Conservation (phyloP, 2,113 vertebrate genomes). For the Rhinopomastus cyanomelas region DNA sequence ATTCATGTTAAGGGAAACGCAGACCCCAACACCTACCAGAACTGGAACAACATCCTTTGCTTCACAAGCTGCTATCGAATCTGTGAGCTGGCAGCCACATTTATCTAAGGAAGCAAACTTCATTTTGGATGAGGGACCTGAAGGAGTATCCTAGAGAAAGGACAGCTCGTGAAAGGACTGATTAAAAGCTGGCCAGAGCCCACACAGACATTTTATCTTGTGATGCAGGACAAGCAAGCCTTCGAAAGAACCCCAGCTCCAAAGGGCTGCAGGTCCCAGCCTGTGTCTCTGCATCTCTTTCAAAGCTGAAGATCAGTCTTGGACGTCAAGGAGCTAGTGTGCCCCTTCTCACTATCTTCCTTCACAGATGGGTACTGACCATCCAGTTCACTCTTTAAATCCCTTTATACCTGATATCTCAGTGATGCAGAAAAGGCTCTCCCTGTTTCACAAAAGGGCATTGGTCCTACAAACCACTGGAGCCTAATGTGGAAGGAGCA, state of each 20-base stretch:
- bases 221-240: background rate
- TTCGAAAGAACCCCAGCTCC: background rate
- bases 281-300: background rate
- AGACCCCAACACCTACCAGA: conserved; percentile 14
- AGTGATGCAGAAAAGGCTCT: background rate
- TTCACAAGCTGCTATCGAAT: conserved; percentile 33
- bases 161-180: background rate
- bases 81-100: conserved; percentile 5
- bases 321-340: background rate
- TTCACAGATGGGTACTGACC: background rate
- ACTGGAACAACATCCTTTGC: conserved; percentile 51
- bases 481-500: background rate
- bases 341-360: background rate
- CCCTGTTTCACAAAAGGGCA: background rate
- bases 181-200: background rate
- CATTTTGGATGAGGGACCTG: background rate
- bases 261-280: background rate
- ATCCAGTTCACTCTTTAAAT: background rate
- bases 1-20: background rate
- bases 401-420: background rate
- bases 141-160: background rate
- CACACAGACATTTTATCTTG: background rate
- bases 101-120: background rate
- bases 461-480: background rate
- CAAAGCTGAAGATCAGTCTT: background rate